Percentiles rank a stretch among this genome's conserved stretches.
phyloP scores from a whole-genome alignment of 2,888 invertebrate genomes.

The Archips xylosteana region DNA sequence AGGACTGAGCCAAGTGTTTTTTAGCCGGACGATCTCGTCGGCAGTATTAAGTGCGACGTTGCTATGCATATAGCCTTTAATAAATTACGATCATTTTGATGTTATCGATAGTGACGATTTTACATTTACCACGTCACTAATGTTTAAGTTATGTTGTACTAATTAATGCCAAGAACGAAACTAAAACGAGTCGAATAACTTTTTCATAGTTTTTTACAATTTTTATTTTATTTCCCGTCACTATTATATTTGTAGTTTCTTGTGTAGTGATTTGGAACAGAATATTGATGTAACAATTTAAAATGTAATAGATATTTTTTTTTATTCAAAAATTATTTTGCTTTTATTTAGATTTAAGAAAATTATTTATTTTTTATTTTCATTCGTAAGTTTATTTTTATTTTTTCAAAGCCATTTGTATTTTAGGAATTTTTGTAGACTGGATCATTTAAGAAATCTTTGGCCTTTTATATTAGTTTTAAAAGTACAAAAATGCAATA shows the following conservation, averaged over 20 bases:
- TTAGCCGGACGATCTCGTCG: slow-evolving; percentile 59
- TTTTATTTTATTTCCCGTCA: slow-evolving; percentile 4
- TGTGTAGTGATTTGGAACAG: slow-evolving; percentile 9
- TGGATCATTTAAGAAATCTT: slow-evolving; percentile 44
- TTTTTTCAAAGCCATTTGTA: slow-evolving; percentile 38
- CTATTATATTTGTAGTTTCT: not conserved
- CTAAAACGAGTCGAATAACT: slow-evolving; percentile 9
- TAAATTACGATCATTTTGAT: slow-evolving; percentile 37
- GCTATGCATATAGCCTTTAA: slow-evolving; percentile 60
- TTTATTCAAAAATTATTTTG: slow-evolving; percentile 25
- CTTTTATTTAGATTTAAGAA: slow-evolving; percentile 47
- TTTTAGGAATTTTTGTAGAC: slow-evolving; percentile 41
- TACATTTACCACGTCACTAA: slow-evolving; percentile 34
- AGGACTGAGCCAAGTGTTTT: slow-evolving; percentile 29
- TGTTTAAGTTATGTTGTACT: slow-evolving; percentile 26
- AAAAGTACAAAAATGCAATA: slow-evolving; percentile 62
- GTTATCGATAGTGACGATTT: slow-evolving; percentile 43
- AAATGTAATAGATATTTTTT: not conserved
- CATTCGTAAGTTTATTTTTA: slow-evolving; percentile 46
- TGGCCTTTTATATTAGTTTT: slow-evolving; percentile 40
- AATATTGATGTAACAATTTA: not conserved
- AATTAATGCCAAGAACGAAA: not conserved
- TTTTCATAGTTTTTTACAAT: not conserved
- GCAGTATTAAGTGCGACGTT: slow-evolving; percentile 78
- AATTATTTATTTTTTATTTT: slow-evolving; percentile 64